phyloP scores from a whole-genome alignment of 2,113 vertebrate species.

The Oenanthe oenanthe region DNA sequence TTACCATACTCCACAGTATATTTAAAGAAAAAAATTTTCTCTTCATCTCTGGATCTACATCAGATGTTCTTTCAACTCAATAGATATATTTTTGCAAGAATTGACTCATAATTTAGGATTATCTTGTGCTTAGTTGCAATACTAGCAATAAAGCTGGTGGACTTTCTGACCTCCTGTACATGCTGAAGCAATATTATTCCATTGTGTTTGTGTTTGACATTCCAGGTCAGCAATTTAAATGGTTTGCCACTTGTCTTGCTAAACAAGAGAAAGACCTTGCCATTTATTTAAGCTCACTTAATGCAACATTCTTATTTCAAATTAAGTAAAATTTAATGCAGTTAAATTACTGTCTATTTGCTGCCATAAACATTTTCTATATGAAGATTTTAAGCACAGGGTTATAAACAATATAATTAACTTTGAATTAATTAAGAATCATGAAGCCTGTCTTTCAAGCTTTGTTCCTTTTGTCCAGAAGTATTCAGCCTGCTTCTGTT shows the following conservation, averaged over 20 bases:
- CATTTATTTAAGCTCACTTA: slow-evolving; percentile 69
- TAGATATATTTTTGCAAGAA: background rate
- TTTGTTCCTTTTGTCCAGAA: slow-evolving; percentile 67
- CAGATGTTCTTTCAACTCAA: background rate
- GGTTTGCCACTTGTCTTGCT: slow-evolving; percentile 59
- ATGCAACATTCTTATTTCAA: slow-evolving; percentile 73
- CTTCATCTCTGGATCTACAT: background rate
- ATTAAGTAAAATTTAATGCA: slow-evolving; percentile 74
- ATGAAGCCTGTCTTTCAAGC: slow-evolving; percentile 54
- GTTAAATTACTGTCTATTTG: slow-evolving; percentile 75
- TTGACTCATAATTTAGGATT: background rate
- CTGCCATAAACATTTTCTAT: slow-evolving; percentile 78
- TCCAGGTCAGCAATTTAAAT: slow-evolving; percentile 39
- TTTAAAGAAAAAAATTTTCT: background rate
- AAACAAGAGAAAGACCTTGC: slow-evolving; percentile 57
- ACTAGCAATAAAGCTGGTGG: background rate
- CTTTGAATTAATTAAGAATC: slow-evolving; percentile 77
- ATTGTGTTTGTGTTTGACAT: background rate
- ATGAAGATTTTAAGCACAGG: slow-evolving; percentile 73
- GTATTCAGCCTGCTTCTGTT: slow-evolving; percentile 32
- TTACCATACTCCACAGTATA: background rate
- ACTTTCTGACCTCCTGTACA: background rate
- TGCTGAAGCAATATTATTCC: background rate
- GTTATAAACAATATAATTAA: slow-evolving; percentile 76
- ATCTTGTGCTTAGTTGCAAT: background rate